Conservation (phyloP, 2,797 vertebrate genomes). For the Buphagus erythrorhynchus region DNA sequence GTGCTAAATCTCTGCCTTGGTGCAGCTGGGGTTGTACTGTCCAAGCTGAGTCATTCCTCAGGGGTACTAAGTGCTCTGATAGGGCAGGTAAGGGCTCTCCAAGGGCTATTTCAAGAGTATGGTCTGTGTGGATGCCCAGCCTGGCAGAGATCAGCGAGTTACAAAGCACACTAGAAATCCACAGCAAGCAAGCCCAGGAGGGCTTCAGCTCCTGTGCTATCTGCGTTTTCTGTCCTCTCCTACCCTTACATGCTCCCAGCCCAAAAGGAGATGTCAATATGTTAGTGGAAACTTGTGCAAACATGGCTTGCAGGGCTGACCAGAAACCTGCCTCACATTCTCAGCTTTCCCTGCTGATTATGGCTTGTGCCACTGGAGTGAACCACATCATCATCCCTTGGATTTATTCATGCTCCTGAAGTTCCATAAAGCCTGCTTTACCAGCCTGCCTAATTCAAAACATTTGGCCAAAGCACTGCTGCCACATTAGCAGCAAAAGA, state of each 20-base stretch:
- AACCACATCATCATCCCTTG: rapidly evolving
- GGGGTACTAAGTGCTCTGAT: neutral
- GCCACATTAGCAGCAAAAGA: neutral
- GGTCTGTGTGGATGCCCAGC: neutral
- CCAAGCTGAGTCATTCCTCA: neutral
- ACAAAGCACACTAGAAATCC: neutral
- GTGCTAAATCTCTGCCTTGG: neutral
- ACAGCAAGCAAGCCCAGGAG: neutral
- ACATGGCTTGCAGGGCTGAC: neutral
- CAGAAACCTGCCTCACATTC: neutral
- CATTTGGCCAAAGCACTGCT: neutral
- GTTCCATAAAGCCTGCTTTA: neutral
- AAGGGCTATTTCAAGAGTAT: neutral
- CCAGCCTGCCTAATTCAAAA: neutral
- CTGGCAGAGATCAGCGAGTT: neutral
- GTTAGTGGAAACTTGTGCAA: neutral
- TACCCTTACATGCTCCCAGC: neutral
- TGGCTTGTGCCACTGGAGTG: neutral
- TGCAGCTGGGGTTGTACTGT: rapidly evolving
- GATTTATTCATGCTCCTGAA: neutral
- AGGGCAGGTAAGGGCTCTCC: neutral
- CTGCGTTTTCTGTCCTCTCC: neutral
- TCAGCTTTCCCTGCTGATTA: conserved; percentile 6
- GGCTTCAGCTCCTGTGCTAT: neutral
- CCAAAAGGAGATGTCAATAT: neutral